Evolutionary conservation across 23 tunicate genomes (phyloP).

Genomic region (Halocynthia aurantium): DNA sequence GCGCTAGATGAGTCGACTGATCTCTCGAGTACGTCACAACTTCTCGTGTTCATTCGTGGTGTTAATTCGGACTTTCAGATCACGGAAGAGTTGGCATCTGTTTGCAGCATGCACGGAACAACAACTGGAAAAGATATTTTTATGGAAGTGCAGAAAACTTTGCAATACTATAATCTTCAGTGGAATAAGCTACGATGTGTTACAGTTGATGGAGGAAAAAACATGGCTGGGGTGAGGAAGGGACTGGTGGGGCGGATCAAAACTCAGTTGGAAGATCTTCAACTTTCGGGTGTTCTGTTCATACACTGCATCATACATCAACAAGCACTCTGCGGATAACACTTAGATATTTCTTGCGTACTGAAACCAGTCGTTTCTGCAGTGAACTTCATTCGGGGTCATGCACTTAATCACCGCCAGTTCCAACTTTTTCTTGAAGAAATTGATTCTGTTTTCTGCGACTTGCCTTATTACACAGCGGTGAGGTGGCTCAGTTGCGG

Average conservation of each 20-base stretch:
- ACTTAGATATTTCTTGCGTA: constrained; percentile 35
- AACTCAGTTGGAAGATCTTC: constrained; percentile 52
- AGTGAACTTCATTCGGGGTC: constrained; percentile 38
- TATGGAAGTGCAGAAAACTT: constrained; percentile 33
- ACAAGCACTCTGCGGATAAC: background rate
- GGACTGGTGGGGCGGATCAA: constrained; percentile 48
- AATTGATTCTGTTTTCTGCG: constrained; percentile 20
- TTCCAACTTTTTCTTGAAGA: background rate
- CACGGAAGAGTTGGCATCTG: constrained; percentile 41
- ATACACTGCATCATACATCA: constrained; percentile 7
- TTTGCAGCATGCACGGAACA: constrained; percentile 41
- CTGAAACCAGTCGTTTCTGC: constrained; percentile 39
- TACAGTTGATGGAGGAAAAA: constrained; percentile 39
- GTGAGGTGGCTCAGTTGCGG: constrained; percentile 43
- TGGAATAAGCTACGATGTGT: constrained; percentile 39
- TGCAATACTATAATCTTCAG: constrained; percentile 17
- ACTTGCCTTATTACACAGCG: constrained; percentile 46
- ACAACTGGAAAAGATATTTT: constrained; percentile 47
- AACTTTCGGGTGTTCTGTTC: constrained; percentile 29
- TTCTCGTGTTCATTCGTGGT: constrained; percentile 40
- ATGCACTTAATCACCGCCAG: constrained; percentile 43
- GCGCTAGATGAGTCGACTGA: constrained; percentile 41
- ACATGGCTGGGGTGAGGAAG: constrained; percentile 41
- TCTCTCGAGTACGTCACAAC: constrained; percentile 36
- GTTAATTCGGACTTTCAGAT: constrained; percentile 23